These are phyloP conservation scores for Podocnemis expansa DNA, from an alignment of 2,113 vertebrate genomes.

Conservation along the genomic window DNA sequence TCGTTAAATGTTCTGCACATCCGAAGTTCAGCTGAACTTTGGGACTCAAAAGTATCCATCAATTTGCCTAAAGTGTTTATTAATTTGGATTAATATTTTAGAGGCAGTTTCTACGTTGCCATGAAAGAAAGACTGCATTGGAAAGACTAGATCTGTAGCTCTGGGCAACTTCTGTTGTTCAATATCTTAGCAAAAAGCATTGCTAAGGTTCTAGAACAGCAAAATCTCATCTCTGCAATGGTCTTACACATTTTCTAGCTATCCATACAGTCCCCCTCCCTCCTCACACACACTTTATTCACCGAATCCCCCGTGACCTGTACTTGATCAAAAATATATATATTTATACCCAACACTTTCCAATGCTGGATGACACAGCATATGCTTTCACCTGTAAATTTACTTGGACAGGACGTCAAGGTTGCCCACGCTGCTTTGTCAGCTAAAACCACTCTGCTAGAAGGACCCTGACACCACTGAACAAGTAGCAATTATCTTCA, in stretches of 20 bases:
- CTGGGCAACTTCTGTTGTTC: neutral
- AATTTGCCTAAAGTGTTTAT: neutral
- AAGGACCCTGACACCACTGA: accelerated
- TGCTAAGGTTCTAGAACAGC: neutral
- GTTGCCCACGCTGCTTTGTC: neutral
- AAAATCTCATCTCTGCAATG: neutral
- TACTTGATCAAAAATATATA: neutral
- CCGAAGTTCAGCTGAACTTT: neutral
- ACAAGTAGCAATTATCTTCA: neutral
- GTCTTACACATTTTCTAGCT: neutral
- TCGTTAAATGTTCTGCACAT: neutral
- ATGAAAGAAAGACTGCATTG: neutral
- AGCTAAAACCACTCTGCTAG: accelerated
- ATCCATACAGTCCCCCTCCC: neutral
- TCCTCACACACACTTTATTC: neutral
- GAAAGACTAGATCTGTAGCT: neutral
- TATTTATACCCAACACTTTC: no score
- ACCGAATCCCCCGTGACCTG: neutral
- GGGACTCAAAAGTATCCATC: neutral
- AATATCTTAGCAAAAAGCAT: neutral
- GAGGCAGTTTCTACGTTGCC: neutral
- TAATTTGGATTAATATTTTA: neutral
- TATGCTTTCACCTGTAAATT: accelerated
- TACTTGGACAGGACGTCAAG: accelerated
- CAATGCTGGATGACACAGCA: neutral